Evolutionary conservation across 2,113 vertebrate genomes (phyloP).

Genomic region (Suricata suricatta): DNA sequence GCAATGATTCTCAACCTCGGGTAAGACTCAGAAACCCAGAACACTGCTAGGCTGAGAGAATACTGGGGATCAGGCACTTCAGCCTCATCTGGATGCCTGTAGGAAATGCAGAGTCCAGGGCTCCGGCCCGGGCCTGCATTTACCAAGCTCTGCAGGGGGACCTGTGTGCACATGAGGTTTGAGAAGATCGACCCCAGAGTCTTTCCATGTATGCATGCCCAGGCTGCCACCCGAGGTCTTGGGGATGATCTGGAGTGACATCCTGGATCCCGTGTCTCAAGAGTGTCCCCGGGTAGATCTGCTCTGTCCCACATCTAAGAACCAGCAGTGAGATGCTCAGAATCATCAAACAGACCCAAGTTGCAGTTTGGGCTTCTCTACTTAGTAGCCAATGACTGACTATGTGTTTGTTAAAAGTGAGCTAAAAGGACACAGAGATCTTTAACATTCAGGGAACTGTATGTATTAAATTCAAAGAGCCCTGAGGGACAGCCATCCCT

Average conservation of each 20-base stretch:
- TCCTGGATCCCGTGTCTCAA: not conserved
- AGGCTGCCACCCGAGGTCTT: not conserved
- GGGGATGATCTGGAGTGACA: not conserved
- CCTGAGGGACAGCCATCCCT: not conserved
- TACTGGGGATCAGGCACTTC: not conserved
- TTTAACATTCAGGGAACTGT: no score
- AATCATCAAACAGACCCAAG: not conserved
- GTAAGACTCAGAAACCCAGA: not conserved
- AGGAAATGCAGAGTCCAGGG: not conserved
- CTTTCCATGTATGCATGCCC: not conserved
- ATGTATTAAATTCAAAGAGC: not conserved
- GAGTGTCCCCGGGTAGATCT: not conserved
- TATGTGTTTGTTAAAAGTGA: not conserved
- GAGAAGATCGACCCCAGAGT: not conserved
- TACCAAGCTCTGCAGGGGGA: not conserved
- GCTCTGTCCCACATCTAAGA: not conserved
- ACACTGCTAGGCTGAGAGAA: rapidly evolving
- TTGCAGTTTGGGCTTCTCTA: not conserved
- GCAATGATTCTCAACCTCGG: not conserved
- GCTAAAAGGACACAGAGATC: not conserved
- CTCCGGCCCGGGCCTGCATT: not conserved
- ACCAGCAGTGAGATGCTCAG: no score
- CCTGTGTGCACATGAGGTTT: not conserved
- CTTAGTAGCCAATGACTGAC: not conserved
- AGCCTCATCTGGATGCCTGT: not conserved